phyloP scores from a whole-genome alignment of 2,888 invertebrate genomes.

The Nasonia oneida region DNA sequence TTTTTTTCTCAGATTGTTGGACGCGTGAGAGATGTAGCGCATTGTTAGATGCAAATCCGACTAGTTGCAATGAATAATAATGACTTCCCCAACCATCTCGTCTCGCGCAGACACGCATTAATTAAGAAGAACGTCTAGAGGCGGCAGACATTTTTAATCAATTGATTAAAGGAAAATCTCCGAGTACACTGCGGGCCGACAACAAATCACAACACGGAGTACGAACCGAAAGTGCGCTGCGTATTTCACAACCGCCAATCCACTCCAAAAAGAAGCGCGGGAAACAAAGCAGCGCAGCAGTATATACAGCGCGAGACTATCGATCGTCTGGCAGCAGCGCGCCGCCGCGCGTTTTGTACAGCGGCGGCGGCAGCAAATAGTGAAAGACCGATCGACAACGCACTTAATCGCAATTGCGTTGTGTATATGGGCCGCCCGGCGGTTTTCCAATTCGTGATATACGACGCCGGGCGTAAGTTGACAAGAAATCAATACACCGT shows the following conservation, averaged over 20 bases:
- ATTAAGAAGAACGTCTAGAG: too few species aligned
- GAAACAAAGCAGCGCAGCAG: slow-evolving; percentile 3
- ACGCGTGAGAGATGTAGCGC: not conserved
- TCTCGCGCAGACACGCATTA: too few species aligned
- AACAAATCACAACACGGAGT: not conserved
- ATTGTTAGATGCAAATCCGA: too few species aligned
- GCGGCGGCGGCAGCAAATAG: slow-evolving; percentile 27
- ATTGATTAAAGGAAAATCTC: not conserved
- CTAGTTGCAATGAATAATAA: too few species aligned
- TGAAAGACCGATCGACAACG: slow-evolving; percentile 56
- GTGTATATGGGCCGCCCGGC: slow-evolving; percentile 23
- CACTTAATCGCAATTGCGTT: slow-evolving; percentile 61
- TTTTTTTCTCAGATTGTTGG: not conserved
- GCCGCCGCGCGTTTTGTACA: slow-evolving; percentile 1
- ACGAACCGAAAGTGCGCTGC: not conserved
- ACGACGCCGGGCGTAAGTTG: slow-evolving; percentile 52
- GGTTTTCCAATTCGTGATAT: slow-evolving; percentile 60
- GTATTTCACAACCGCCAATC: slow-evolving; percentile 11
- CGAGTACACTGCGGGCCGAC: not conserved
- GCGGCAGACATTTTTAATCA: not conserved
- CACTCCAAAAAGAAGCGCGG: slow-evolving; percentile 5
- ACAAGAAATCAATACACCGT: slow-evolving; percentile 59
- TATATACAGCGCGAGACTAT: slow-evolving; percentile 1
- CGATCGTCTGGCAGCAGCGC: not conserved
- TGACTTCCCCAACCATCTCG: too few species aligned